Conservation (phyloP, 53 echinoderm and acorn worm species). For the Hippasteria phrygiana region DNA sequence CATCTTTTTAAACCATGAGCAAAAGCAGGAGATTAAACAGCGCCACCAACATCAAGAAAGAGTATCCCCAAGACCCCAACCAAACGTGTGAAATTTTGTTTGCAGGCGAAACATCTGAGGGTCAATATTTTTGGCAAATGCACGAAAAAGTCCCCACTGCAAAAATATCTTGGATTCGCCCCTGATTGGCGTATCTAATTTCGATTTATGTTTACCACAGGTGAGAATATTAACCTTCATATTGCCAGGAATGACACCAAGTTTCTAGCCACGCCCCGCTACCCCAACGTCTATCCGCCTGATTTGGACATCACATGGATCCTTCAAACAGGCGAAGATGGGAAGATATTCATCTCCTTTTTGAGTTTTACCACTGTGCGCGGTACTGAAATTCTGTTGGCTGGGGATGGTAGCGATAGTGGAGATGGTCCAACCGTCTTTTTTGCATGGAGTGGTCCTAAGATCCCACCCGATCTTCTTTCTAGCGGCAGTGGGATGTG, state of each 20-base stretch:
- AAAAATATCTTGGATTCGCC: too few relatives aligned
- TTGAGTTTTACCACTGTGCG: background rate
- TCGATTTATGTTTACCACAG: too few relatives aligned
- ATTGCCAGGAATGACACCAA: background rate
- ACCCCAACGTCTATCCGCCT: background rate
- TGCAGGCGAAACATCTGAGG: too few relatives aligned
- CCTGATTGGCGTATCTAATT: too few relatives aligned
- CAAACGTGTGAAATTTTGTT: too few relatives aligned
- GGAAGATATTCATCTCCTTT: background rate
- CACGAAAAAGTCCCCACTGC: too few relatives aligned
- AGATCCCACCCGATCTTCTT: background rate
- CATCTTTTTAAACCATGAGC: background rate
- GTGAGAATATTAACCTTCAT: too few relatives aligned
- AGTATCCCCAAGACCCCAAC: background rate
- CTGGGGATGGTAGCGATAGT: background rate
- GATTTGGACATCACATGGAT: background rate
- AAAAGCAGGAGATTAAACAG: too few relatives aligned
- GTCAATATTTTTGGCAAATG: too few relatives aligned
- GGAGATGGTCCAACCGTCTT: background rate
- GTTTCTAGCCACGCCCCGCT: background rate
- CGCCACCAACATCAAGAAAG: background rate
- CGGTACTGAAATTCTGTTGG: background rate
- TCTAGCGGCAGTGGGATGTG: constrained; percentile 8
- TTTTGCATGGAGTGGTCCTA: background rate
- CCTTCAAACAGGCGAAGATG: background rate